A percentile compares a stretch with the other conserved stretches of the same genome.
Evolutionary conservation across 2,888 invertebrate species (phyloP).

Genomic region (Apamea monoglypha): DNA sequence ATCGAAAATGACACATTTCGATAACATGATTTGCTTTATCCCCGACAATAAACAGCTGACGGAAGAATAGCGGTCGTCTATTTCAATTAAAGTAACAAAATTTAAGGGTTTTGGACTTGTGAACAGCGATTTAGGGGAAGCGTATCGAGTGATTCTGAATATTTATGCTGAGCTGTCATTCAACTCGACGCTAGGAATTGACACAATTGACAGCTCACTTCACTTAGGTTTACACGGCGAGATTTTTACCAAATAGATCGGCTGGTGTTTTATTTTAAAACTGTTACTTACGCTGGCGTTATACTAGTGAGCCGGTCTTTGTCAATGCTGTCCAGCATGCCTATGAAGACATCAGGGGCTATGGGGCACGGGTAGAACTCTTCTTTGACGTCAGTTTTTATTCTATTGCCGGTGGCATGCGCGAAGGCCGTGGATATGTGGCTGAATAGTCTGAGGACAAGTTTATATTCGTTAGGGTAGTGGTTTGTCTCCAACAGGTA

Average conservation of each 20-base stretch:
- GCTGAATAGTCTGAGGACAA: constrained; percentile 67
- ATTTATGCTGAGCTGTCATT: too few species aligned
- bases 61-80: background rate
- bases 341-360: constrained; percentile 62
- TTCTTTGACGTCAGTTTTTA: constrained; percentile 57
- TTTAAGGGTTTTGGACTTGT: too few species aligned
- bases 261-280: background rate
- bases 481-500: too few species aligned
- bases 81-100: background rate
- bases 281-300: constrained; percentile 38
- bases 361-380: constrained; percentile 65
- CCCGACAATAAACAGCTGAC: too few species aligned
- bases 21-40: too few species aligned
- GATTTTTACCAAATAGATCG: too few species aligned
- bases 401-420: constrained; percentile 78
- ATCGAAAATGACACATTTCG: background rate
- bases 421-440: constrained; percentile 77
- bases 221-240: too few species aligned
- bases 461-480: background rate
- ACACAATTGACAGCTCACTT: background rate
- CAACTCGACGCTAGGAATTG: background rate
- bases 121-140: too few species aligned
- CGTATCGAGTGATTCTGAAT: too few species aligned
- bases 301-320: constrained; percentile 57
- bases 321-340: constrained; percentile 62